phyloP scores from a whole-genome alignment of 2,888 invertebrate species.

The Apotomis capreana region DNA sequence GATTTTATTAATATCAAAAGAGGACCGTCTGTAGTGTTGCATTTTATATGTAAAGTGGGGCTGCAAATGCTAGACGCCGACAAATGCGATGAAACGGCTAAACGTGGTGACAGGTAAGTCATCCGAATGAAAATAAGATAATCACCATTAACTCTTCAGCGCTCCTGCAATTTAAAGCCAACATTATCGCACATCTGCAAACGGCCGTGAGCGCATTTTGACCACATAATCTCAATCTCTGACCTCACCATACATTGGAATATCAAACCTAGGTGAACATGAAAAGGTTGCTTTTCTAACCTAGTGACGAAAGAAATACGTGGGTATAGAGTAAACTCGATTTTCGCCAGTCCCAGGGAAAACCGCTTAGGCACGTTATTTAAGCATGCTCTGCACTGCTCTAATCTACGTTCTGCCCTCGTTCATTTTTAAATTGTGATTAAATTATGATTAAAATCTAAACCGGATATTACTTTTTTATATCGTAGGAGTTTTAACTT shows the following conservation, averaged over 20 bases:
- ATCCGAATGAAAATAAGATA: neutral
- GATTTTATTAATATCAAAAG: too few species aligned
- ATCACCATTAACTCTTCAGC: slow-evolving; percentile 14
- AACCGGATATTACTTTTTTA: too few species aligned
- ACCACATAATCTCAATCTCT: neutral
- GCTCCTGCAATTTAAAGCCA: slow-evolving; percentile 5
- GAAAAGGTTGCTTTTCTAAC: neutral
- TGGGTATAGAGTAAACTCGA: neutral
- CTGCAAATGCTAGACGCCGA: too few species aligned
- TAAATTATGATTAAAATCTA: too few species aligned
- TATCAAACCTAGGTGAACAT: neutral
- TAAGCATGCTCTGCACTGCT: neutral
- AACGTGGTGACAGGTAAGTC: neutral
- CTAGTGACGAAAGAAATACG: neutral
- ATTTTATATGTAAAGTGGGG: too few species aligned
- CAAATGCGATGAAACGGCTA: too few species aligned
- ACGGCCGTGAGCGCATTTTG: slow-evolving; percentile 9
- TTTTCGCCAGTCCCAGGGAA: slow-evolving; percentile 2
- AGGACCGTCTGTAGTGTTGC: too few species aligned
- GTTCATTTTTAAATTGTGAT: neutral
- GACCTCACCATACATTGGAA: neutral
- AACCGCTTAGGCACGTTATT: slow-evolving; percentile 12
- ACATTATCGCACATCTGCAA: slow-evolving; percentile 17
- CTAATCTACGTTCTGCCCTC: neutral
- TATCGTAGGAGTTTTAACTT: too few species aligned